A percentile compares a stretch with the other conserved stretches of the same genome.
These are phyloP conservation scores for Aphodius granarius DNA, from an alignment of 2,888 invertebrate species.

Conservation along the genomic window DNA sequence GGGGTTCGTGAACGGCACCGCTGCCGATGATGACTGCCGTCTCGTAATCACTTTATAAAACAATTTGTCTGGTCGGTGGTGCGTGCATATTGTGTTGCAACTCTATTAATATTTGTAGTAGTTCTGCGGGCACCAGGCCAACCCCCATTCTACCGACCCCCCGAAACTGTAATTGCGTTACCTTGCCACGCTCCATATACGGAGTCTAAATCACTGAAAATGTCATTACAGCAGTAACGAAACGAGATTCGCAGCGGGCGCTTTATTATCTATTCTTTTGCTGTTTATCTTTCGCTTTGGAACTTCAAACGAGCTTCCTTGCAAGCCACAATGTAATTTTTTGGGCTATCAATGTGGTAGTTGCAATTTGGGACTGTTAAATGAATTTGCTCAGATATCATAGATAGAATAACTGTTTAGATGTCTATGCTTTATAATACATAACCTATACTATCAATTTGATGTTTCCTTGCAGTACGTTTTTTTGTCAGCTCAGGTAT, in stretches of 20 bases:
- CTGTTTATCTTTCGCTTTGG: not conserved
- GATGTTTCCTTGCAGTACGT: too few species aligned
- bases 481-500: too few species aligned
- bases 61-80: conserved; percentile 75
- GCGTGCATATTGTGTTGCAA: conserved; percentile 62
- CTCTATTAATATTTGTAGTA: conserved; percentile 56
- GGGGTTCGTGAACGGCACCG: not conserved
- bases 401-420: too few species aligned
- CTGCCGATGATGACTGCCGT: conserved; percentile 51
- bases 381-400: too few species aligned
- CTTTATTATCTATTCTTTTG: not conserved
- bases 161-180: conserved; percentile 22
- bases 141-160: conserved; percentile 16
- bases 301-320: not conserved
- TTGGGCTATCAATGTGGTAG: not conserved
- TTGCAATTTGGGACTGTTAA: not conserved
- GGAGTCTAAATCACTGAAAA: conserved; percentile 28
- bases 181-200: conserved; percentile 25
- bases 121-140: conserved; percentile 39
- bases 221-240: conserved; percentile 23
- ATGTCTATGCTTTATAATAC: too few species aligned
- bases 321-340: not conserved
- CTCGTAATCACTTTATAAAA: conserved; percentile 79
- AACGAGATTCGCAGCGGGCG: conserved; percentile 27
- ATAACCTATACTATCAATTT: too few species aligned